Conservation (phyloP, 2,888 invertebrate species). For the Schrankia costaestrigalis region DNA sequence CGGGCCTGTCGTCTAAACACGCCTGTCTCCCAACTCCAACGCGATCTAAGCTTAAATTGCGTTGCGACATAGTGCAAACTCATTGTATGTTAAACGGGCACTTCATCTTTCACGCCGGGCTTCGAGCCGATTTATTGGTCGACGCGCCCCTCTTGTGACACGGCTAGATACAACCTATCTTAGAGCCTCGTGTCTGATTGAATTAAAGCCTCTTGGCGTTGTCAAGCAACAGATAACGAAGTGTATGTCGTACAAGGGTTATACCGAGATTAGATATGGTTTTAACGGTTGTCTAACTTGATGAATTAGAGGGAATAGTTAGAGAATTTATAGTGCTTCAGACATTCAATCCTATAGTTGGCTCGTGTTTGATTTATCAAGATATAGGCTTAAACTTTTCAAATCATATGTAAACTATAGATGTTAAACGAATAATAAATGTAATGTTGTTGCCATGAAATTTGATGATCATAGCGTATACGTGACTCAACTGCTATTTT, state of each 20-base stretch:
- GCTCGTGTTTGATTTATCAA: too few relatives aligned
- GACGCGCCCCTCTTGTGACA: conserved; percentile 70
- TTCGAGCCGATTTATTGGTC: conserved; percentile 71
- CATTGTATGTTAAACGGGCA: conserved; percentile 80
- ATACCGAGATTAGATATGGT: conserved; percentile 41
- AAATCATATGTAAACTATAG: too few relatives aligned
- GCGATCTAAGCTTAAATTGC: conserved; percentile 52
- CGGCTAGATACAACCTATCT: conserved; percentile 49
- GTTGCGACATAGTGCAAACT: conserved; percentile 66
- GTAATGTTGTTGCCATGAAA: too few relatives aligned
- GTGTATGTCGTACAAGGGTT: conserved; percentile 33
- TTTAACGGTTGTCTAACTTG: conserved; percentile 31
- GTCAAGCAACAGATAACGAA: conserved; percentile 46
- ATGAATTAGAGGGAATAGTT: conserved; percentile 23
- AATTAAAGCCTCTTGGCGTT: conserved; percentile 52
- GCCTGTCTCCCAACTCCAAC: conserved; percentile 41
- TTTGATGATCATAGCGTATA: conserved; percentile 13
- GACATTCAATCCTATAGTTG: too few relatives aligned
- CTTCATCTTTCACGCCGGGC: conserved; percentile 72
- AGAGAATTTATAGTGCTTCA: too few relatives aligned
- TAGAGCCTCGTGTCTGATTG: conserved; percentile 44
- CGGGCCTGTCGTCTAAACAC: conserved; percentile 30
- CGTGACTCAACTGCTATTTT: conserved; percentile 24
- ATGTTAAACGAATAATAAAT: too few relatives aligned
- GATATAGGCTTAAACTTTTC: too few relatives aligned